Conservation (phyloP, 2,113 vertebrate genomes). For the Opisthocomus hoazin region DNA sequence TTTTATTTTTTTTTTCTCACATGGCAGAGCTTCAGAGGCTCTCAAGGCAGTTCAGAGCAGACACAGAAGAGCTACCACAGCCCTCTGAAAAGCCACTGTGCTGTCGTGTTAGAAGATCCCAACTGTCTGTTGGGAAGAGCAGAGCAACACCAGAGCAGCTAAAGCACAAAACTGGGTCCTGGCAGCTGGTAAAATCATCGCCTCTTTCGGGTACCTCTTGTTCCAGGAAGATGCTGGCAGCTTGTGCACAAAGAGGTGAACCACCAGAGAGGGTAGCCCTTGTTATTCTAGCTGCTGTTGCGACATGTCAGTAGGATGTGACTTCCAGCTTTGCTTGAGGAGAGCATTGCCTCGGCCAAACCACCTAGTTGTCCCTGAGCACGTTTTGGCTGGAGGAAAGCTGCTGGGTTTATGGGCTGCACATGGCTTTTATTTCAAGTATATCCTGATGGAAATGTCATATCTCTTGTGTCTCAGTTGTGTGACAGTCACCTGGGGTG, state of each 20-base stretch:
- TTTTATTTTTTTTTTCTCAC: neutral
- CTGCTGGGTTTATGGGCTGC: neutral
- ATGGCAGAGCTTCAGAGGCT: neutral
- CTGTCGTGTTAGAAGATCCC: neutral
- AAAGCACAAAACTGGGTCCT: neutral
- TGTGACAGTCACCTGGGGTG: neutral
- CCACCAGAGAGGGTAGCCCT: neutral
- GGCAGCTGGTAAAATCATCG: neutral
- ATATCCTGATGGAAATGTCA: neutral
- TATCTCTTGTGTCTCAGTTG: neutral
- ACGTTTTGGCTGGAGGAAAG: neutral
- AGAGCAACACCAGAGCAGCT: neutral
- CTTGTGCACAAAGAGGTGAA: neutral
- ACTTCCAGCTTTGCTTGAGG: neutral
- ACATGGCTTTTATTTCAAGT: neutral
- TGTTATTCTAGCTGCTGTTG: neutral
- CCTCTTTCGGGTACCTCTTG: neutral
- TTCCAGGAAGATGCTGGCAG: neutral
- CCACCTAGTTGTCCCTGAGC: no score
- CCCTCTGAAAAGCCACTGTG: neutral
- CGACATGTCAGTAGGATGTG: fast-evolving
- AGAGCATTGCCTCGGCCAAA: neutral
- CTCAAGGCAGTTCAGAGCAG: neutral
- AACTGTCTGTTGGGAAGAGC: neutral
- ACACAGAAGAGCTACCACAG: neutral